phyloP scores from a whole-genome alignment of 2,113 vertebrate genomes.

The Dasyprocta punctata region DNA sequence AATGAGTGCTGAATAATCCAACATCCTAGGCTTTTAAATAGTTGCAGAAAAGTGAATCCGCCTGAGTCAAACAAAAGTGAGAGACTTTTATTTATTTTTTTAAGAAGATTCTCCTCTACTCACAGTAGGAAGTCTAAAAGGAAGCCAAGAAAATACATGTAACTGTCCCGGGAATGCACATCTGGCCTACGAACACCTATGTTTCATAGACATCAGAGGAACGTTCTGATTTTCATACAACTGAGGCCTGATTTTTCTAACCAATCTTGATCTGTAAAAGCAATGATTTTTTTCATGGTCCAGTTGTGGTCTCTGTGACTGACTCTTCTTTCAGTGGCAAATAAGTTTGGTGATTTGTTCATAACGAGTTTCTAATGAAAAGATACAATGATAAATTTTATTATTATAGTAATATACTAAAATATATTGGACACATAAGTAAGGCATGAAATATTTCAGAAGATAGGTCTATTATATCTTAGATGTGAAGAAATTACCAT shows the following conservation, averaged over 20 bases:
- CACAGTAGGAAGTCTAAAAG: background rate
- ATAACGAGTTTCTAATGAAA: slow-evolving; percentile 35
- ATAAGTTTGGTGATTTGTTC: background rate
- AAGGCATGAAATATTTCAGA: background rate
- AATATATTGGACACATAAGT: background rate
- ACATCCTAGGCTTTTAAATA: background rate
- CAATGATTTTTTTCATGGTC: background rate
- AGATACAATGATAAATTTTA: background rate
- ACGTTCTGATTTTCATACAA: background rate
- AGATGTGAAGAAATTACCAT: background rate
- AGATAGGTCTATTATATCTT: background rate
- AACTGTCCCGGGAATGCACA: background rate
- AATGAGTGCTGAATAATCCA: background rate
- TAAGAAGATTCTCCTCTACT: background rate
- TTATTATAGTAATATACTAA: background rate
- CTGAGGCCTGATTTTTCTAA: background rate
- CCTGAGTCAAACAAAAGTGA: background rate
- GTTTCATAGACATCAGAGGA: background rate
- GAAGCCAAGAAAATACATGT: background rate
- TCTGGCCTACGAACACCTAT: background rate
- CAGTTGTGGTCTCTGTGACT: background rate
- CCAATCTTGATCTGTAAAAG: background rate
- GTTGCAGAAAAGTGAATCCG: slow-evolving; percentile 43
- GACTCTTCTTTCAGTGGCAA: slow-evolving; percentile 1
- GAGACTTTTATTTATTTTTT: background rate